A percentile compares a stretch with the other conserved stretches of the same genome.
Evolutionary conservation across 2,113 vertebrate species (phyloP).

Genomic region (Petaurus breviceps): DNA sequence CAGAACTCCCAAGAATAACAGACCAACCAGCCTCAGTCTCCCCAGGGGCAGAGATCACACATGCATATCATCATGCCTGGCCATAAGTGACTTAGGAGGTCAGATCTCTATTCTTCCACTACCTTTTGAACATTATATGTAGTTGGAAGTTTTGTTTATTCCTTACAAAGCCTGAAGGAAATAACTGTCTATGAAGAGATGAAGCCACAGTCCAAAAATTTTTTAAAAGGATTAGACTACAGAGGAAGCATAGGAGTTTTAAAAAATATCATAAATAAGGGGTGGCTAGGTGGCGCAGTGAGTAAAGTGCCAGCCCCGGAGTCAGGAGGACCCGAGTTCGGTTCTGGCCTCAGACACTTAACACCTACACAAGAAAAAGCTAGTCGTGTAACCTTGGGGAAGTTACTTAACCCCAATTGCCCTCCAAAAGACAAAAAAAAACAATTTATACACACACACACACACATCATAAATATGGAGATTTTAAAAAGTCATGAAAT

Average conservation of each 20-base stretch:
- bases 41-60: neutral
- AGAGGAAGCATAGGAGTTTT: neutral
- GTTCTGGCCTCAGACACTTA: no score
- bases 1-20: neutral
- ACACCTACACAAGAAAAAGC: no score
- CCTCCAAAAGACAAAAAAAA: no score
- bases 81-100: neutral
- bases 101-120: slow-evolving; percentile 30
- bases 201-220: neutral
- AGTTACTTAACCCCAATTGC: no score
- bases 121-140: slow-evolving; percentile 25
- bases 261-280: no score
- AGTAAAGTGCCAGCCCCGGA: no score
- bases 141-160: neutral
- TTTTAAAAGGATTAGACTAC: neutral
- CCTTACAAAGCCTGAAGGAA: neutral
- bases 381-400: no score
- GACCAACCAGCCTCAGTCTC: neutral
- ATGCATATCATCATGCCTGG: neutral
- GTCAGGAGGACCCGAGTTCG: no score
- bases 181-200: neutral
- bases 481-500: neutral
- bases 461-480: no score
- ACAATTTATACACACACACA: no score
- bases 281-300: no score